phyloP scores from a whole-genome alignment of 2,113 vertebrate species.

The Zosterops hypoxanthus region DNA sequence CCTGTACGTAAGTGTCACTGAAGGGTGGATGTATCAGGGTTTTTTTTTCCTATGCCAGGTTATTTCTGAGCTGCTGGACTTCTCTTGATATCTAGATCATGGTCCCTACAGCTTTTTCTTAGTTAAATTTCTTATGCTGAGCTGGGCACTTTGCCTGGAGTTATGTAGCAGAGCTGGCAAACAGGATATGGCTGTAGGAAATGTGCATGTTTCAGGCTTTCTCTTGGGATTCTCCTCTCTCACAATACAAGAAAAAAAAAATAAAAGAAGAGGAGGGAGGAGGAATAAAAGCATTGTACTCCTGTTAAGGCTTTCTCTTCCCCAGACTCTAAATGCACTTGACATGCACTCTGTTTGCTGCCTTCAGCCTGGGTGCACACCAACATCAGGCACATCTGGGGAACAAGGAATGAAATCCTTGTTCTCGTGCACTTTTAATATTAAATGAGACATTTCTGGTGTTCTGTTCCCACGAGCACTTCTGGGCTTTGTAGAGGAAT shows the following conservation, averaged over 20 bases:
- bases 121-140: constrained; percentile 17
- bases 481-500: neutral
- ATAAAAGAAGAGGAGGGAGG: neutral
- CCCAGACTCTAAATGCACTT: neutral
- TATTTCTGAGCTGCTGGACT: neutral
- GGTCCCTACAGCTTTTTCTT: constrained; percentile 20
- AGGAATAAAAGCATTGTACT: neutral
- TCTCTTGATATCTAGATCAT: neutral
- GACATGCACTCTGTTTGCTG: neutral
- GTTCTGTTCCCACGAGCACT: neutral
- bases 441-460: neutral
- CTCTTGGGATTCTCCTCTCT: constrained; percentile 41
- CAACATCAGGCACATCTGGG: neutral
- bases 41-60: neutral
- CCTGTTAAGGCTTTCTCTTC: neutral
- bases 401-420: neutral
- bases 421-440: neutral
- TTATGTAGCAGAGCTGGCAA: constrained; percentile 33
- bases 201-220: constrained; percentile 22
- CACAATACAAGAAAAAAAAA: neutral
- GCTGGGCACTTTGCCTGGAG: constrained; percentile 42
- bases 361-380: neutral
- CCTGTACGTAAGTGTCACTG: neutral
- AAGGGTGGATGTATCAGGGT: neutral
- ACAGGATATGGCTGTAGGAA: constrained; percentile 74